A percentile compares a stretch with the other conserved stretches of the same genome.
These are phyloP conservation scores for Elgonia sp. DNA, from an alignment of 2,888 invertebrate genomes.

Conservation along the genomic window DNA sequence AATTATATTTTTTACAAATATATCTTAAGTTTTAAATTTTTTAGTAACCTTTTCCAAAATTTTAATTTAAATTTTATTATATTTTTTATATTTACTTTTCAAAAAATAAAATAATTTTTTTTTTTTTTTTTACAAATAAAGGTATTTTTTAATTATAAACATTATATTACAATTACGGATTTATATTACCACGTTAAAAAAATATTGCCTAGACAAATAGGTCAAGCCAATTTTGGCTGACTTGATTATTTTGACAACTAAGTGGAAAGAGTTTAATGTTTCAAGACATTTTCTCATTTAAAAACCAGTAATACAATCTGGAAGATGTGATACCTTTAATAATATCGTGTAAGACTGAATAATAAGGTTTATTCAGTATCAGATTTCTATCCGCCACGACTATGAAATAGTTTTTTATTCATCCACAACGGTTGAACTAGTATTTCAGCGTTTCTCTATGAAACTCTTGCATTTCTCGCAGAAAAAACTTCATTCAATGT, in stretches of 20 bases:
- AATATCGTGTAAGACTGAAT: constrained; percentile 13
- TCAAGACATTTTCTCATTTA: constrained; percentile 18
- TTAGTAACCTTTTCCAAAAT: too few species aligned
- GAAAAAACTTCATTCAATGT: not conserved
- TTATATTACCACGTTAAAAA: too few species aligned
- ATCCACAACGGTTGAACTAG: constrained; percentile 49
- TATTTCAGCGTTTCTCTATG: constrained; percentile 43
- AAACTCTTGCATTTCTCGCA: constrained; percentile 16
- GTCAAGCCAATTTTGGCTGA: not conserved
- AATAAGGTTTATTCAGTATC: constrained; percentile 41
- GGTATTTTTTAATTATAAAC: too few species aligned
- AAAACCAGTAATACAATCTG: constrained; percentile 37
- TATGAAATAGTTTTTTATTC: constrained; percentile 21
- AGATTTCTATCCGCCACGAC: constrained; percentile 29
- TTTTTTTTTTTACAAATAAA: too few species aligned
- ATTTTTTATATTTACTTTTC: too few species aligned
- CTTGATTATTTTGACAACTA: not conserved
- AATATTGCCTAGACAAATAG: not conserved
- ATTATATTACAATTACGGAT: too few species aligned
- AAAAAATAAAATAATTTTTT: too few species aligned
- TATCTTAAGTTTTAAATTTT: too few species aligned
- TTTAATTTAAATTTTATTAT: too few species aligned
- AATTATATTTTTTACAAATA: too few species aligned
- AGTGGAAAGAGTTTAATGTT: constrained; percentile 11
- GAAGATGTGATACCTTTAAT: constrained; percentile 32